phyloP scores from a whole-genome alignment of 2,797 vertebrate species.

The Gymnocypris eckloni region DNA sequence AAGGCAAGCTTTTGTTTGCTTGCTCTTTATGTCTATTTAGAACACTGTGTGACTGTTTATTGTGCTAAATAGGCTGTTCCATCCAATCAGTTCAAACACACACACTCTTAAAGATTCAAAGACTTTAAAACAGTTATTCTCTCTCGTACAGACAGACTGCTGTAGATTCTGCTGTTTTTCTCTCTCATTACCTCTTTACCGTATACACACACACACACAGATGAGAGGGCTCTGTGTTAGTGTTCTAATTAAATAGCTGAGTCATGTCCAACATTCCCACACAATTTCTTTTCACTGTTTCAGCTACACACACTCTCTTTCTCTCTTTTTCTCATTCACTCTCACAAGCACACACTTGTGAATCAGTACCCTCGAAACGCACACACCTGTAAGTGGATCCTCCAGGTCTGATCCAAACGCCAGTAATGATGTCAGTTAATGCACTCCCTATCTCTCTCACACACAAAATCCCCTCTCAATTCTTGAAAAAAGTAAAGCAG shows the following conservation, averaged over 20 bases:
- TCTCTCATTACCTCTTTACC: constrained; percentile 2
- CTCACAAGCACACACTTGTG: constrained; percentile 3
- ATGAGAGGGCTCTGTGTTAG: constrained; percentile 24
- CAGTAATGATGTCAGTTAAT: constrained; percentile 52
- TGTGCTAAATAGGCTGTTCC: constrained; percentile 18
- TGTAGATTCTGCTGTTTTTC: background rate
- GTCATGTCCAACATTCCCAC: constrained; percentile 31
- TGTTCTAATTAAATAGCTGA: constrained; percentile 19
- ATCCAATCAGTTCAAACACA: constrained; percentile 9
- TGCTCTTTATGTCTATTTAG: background rate
- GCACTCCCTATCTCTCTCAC: constrained; percentile 6
- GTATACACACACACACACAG: constrained; percentile 32
- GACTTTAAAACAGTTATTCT: background rate
- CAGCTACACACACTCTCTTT: constrained; percentile 13
- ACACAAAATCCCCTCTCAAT: constrained; percentile 26
- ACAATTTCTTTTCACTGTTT: constrained; percentile 20
- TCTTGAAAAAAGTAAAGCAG: background rate
- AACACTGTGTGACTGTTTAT: background rate
- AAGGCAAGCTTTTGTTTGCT: background rate
- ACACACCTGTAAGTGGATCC: constrained; percentile 62
- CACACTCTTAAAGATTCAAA: constrained; percentile 8
- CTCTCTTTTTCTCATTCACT: constrained; percentile 10
- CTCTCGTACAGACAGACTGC: background rate
- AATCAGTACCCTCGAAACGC: constrained; percentile 4
- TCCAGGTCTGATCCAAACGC: constrained; percentile 48